phyloP scores from a whole-genome alignment of 2,888 invertebrate genomes.

The Epirrita christyi region DNA sequence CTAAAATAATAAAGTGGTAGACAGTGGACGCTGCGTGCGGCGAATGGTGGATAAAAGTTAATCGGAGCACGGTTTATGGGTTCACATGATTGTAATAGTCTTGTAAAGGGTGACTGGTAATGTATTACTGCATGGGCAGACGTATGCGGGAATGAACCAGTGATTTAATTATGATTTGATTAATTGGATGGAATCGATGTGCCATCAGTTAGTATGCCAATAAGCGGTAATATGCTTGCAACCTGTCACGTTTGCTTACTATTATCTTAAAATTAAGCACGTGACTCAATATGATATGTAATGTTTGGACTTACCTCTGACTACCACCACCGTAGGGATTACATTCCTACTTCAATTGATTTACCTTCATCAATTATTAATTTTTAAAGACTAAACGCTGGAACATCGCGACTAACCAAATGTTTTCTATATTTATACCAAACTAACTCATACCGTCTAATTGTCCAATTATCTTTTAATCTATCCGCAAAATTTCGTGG shows the following conservation, averaged over 20 bases:
- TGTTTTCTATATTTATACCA: background rate
- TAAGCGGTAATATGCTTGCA: no score
- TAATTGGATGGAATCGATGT: background rate
- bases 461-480: slow-evolving; percentile 46
- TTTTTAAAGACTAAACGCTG: background rate
- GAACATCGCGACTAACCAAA: background rate
- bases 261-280: no score
- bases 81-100: slow-evolving; percentile 66
- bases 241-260: no score
- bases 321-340: no score
- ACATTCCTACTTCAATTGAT: no score
- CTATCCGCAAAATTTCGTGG: slow-evolving; percentile 47
- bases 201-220: no score
- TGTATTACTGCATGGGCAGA: slow-evolving; percentile 56
- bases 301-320: no score
- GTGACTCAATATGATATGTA: no score
- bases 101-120: slow-evolving; percentile 64
- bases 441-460: slow-evolving; percentile 40
- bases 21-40: slow-evolving; percentile 51
- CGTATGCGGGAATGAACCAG: slow-evolving; percentile 37
- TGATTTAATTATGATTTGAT: background rate
- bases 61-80: slow-evolving; percentile 62
- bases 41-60: slow-evolving; percentile 59
- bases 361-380: no score
- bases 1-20: slow-evolving; percentile 58